phyloP scores from a whole-genome alignment of 37 sponge, comb jelly and placozoan species.

The Lycopodina hypogea region DNA sequence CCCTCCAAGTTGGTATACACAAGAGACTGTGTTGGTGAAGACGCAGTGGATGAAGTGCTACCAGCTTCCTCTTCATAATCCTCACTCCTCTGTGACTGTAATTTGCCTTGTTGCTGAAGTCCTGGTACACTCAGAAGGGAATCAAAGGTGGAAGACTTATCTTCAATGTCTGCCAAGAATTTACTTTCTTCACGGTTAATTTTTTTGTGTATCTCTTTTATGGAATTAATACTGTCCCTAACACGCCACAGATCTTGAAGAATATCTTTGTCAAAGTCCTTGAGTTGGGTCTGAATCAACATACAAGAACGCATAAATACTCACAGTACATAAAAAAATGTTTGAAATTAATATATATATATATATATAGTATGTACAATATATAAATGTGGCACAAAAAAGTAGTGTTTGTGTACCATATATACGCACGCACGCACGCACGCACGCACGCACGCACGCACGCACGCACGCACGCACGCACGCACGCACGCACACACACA shows the following conservation, averaged over 20 bases:
- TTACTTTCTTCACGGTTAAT: constrained; percentile 12
- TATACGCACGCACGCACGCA: too few relatives aligned
- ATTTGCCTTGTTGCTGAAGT: neutral
- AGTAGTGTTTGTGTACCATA: too few relatives aligned
- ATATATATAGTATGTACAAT: too few relatives aligned
- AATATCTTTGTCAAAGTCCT: constrained; percentile 44
- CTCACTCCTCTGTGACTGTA: neutral
- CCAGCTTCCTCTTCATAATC: neutral
- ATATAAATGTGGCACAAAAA: too few relatives aligned
- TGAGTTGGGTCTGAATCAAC: constrained; percentile 10
- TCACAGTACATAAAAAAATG: too few relatives aligned
- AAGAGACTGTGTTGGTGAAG: neutral
- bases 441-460: too few relatives aligned
- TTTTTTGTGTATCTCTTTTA: constrained; percentile 32
- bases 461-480: too few relatives aligned
- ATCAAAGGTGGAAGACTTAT: neutral
- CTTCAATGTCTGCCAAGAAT: constrained; percentile 7
- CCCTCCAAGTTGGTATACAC: neutral
- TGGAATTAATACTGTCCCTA: constrained; percentile 27
- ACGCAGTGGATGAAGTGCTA: neutral
- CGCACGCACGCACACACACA: too few relatives aligned
- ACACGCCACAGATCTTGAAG: constrained; percentile 48
- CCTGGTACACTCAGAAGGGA: too few relatives aligned
- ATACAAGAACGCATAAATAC: neutral
- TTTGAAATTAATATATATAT: too few relatives aligned